Evolutionary conservation across 64 coral and sea anemone species (phyloP).

Genomic region (Catalaphyllia jardinei): DNA sequence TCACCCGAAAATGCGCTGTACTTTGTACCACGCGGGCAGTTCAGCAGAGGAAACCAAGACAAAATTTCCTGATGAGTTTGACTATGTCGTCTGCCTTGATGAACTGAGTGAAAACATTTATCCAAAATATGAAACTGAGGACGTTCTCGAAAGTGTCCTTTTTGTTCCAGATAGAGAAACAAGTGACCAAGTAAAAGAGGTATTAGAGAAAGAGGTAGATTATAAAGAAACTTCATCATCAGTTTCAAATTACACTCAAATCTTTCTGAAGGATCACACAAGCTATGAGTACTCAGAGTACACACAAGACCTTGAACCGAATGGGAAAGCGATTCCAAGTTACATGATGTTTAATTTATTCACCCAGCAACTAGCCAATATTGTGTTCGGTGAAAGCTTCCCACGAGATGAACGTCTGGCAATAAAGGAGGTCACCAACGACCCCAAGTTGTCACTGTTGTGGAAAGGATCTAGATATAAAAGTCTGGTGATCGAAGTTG

Average conservation of each 20-base stretch:
- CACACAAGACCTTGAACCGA: neutral
- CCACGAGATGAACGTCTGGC: neutral
- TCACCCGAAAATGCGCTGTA: constrained; percentile 55
- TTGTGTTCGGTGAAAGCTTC: neutral
- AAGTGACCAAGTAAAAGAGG: constrained; percentile 23
- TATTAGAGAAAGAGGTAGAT: constrained; percentile 30
- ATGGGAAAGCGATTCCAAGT: neutral
- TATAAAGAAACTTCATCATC: constrained; percentile 13
- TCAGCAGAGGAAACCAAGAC: constrained; percentile 58
- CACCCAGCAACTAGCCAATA: constrained; percentile 26
- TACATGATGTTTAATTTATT: constrained; percentile 31
- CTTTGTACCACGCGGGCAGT: constrained; percentile 48
- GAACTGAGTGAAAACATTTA: constrained; percentile 53
- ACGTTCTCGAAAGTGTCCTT: constrained; percentile 2
- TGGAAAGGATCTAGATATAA: constrained; percentile 60
- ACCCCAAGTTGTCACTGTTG: constrained; percentile 33
- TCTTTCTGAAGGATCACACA: constrained; percentile 36
- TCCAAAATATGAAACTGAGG: constrained; percentile 37
- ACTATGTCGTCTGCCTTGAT: constrained; percentile 50
- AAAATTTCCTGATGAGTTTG: constrained; percentile 65
- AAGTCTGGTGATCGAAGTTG: constrained; percentile 17
- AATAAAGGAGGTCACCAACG: constrained; percentile 43
- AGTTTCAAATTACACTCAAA: constrained; percentile 51
- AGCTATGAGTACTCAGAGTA: neutral
- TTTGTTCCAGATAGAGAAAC: neutral